Evolutionary conservation across 1,140 invertebrate genomes (phyloP).

Genomic region (Maconellicoccus hirsutus): DNA sequence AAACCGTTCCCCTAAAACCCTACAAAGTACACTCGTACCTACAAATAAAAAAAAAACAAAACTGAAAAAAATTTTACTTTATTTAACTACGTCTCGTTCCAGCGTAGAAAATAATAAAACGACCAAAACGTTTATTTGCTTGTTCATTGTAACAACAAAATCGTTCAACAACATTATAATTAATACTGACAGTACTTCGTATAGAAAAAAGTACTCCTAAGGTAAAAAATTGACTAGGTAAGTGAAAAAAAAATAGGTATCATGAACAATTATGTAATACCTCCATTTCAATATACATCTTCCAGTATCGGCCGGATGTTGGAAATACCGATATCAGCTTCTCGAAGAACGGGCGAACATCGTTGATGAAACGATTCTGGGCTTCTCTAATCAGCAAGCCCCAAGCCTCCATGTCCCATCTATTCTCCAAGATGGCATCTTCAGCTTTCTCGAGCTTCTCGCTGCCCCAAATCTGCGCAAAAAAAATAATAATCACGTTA

Average conservation of each 20-base stretch:
- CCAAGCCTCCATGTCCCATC: conserved; percentile 94
- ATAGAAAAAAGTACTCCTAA: background rate
- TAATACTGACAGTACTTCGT: conserved; percentile 16
- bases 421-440: conserved; percentile 67
- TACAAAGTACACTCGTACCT: no score
- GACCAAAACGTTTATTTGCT: conserved; percentile 16
- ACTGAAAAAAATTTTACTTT: no score
- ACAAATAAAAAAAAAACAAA: conserved; percentile 21
- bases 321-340: conserved; percentile 86
- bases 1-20: no score
- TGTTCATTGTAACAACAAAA: conserved; percentile 15
- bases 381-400: conserved; percentile 85
- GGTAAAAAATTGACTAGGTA: background rate
- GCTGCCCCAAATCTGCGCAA: conserved; percentile 69
- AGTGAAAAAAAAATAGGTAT: conserved; percentile 11
- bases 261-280: conserved; percentile 39
- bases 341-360: conserved; percentile 86
- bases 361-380: conserved; percentile 77
- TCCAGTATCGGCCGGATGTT: conserved; percentile 95
- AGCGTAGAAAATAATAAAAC: background rate
- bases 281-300: conserved; percentile 99
- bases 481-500: background rate
- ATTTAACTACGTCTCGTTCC: no score
- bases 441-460: conserved; percentile 68
- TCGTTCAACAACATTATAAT: background rate